Base-by-base conservation (phyloP, 2,888 invertebrate genomes). In the Oxycera nigricornis region DNA sequence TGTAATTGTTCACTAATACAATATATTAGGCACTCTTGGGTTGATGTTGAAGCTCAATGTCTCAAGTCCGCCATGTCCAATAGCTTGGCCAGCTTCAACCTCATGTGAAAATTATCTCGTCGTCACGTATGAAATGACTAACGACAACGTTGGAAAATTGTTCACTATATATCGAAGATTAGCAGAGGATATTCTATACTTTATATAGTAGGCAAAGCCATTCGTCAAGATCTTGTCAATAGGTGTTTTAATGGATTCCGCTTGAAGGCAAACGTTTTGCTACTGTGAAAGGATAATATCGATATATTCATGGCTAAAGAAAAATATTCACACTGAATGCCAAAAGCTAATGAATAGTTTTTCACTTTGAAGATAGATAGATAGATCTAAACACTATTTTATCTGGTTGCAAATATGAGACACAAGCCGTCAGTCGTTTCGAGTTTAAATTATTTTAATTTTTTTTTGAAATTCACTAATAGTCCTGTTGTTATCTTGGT, bases 1-100 rank as follows among this genome's bases (percentile, higher is more conserved):
- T 68, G 68, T 68, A 68, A 68, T 50, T 68, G 50, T 68, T 52
- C 50, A 14, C 20, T 68, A 46, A 50, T 50, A 68, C 52, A 68
- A 30, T 67, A 67, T 41, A 41, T 67, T 67, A 67, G 67, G 14
- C 52, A 59, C 2, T 26, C 24, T 59, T 24, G 1, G 9, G 30
- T 59, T 59, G 26, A 59, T 59, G 59, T 1, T 28, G 59, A 9
- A 6, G 20, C 17, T 4, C 24, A 11, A 55, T 55, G 17, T 20
- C 52, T 22, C 4, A 22, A 9, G 52, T 24, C 22, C 20, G 9
- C 22, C 17, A 55, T 55, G 22, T 55, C 52, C 52, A 55, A 9
- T 17, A 20, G 4, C 3, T 2, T 24, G 52, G 52, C 52, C 20
- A 9, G 24, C n/a, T 22, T 55, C 17, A 46, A 46, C 52, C 24